Evolutionary conservation across 2,797 vertebrate species (phyloP).

Genomic region (Anguilla obscura): DNA sequence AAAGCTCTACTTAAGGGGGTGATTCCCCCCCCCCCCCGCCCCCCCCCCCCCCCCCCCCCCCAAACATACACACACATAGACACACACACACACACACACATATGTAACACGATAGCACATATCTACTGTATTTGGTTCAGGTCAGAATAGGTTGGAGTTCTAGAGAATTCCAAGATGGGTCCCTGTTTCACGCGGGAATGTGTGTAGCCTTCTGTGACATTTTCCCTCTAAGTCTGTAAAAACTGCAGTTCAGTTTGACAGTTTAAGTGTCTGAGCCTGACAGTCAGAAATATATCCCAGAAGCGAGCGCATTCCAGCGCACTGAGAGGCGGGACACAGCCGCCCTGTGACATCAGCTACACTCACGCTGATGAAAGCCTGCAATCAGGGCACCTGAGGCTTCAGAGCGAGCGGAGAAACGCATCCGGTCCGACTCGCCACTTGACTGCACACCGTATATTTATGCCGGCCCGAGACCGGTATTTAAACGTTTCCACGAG

Average conservation of each 20-base stretch:
- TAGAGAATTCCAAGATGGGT: no score
- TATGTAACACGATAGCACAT: no score
- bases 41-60: no score
- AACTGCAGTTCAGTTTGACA: background rate
- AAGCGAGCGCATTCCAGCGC: background rate
- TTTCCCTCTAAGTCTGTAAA: background rate
- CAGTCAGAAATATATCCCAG: background rate
- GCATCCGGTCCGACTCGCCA: background rate
- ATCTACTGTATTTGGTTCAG: no score
- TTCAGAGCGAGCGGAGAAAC: background rate
- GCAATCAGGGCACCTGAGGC: background rate
- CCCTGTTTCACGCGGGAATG: no score
- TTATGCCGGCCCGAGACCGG: background rate
- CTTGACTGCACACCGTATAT: background rate
- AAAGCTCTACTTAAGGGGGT: no score
- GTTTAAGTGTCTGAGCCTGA: slow-evolving; percentile 11
- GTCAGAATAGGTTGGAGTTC: no score
- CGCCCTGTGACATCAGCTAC: background rate
- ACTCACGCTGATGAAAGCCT: slow-evolving; percentile 8
- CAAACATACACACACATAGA: no score
- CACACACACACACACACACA: no score
- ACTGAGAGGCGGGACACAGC: no score
- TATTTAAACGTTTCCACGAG: background rate
- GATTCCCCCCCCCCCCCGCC: no score
- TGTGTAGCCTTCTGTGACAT: no score